phyloP scores from a whole-genome alignment of 2,113 vertebrate genomes.

The Planiliza haematocheilus region DNA sequence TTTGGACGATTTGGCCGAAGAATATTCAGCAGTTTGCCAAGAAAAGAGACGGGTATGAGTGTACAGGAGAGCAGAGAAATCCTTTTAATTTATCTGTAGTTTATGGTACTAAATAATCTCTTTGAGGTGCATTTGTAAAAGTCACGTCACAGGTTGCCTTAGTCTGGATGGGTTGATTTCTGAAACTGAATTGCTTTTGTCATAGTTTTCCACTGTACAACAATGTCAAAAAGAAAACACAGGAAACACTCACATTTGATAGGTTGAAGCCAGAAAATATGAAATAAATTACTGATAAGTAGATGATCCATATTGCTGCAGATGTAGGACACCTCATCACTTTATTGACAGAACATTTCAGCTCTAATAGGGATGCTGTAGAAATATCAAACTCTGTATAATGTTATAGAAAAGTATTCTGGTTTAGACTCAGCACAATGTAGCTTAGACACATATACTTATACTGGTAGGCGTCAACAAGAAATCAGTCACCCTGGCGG shows the following conservation, averaged over 20 bases:
- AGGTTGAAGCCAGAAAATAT: no score
- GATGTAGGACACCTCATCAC: background rate
- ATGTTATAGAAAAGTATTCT: background rate
- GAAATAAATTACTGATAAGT: background rate
- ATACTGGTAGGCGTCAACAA: conserved; percentile 8
- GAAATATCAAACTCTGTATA: background rate
- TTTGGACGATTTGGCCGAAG: conserved; percentile 33
- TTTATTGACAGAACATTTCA: background rate
- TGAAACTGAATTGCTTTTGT: no score
- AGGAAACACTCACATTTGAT: background rate
- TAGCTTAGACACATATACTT: background rate
- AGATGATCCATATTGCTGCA: background rate
- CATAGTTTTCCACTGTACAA: no score
- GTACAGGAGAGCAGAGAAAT: conserved; percentile 1
- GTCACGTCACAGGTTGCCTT: background rate
- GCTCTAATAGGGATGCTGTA: background rate
- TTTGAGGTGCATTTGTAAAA: background rate
- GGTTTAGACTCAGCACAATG: background rate
- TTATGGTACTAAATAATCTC: no score
- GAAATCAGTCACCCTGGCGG: background rate
- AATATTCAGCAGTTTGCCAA: conserved; percentile 23
- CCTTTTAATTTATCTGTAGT: background rate
- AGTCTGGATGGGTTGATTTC: background rate
- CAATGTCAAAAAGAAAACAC: no score
- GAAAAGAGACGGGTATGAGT: conserved; percentile 13